These are phyloP conservation scores for Halocynthia roretzi DNA, from an alignment of 23 tunicate genomes.

Conservation along the genomic window DNA sequence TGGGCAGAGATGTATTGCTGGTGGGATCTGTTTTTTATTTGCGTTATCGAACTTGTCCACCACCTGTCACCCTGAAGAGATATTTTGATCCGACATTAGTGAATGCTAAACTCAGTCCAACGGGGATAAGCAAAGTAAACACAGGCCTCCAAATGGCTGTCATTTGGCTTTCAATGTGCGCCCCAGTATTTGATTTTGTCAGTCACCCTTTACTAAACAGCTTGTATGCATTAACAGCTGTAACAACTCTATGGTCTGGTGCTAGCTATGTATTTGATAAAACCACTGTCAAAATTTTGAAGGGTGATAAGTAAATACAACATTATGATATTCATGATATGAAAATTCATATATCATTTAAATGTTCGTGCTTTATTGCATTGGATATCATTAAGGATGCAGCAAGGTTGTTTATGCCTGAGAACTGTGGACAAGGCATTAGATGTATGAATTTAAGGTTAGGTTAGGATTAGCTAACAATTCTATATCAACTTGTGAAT, in stretches of 20 bases:
- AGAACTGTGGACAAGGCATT: too few relatives aligned
- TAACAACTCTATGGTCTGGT: slow-evolving; percentile 74
- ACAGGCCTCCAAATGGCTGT: slow-evolving; percentile 59
- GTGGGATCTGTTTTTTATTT: slow-evolving; percentile 70
- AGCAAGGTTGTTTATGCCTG: too few relatives aligned
- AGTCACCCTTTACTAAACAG: slow-evolving; percentile 35
- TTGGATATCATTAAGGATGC: too few relatives aligned
- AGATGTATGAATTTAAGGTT: too few relatives aligned
- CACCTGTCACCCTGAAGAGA: slow-evolving; percentile 81
- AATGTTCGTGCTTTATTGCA: too few relatives aligned
- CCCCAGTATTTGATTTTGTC: slow-evolving; percentile 59
- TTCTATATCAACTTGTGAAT: too few relatives aligned
- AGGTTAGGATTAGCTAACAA: too few relatives aligned
- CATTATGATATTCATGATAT: too few relatives aligned
- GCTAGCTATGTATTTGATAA: slow-evolving; percentile 42
- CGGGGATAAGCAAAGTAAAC: slow-evolving; percentile 85
- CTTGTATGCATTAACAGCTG: slow-evolving; percentile 55
- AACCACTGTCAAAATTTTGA: slow-evolving; percentile 69
- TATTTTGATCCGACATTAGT: slow-evolving; percentile 94
- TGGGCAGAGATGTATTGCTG: slow-evolving; percentile 69
- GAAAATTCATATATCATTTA: too few relatives aligned
- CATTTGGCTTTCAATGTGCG: slow-evolving; percentile 53
- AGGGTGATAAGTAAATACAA: slow-evolving; percentile 21
- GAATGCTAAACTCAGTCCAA: slow-evolving; percentile 72
- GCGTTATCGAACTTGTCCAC: slow-evolving; percentile 86